Base-by-base conservation (phyloP, 35 echinoderm and acorn worm species). In the Apostichopus japonicus region DNA sequence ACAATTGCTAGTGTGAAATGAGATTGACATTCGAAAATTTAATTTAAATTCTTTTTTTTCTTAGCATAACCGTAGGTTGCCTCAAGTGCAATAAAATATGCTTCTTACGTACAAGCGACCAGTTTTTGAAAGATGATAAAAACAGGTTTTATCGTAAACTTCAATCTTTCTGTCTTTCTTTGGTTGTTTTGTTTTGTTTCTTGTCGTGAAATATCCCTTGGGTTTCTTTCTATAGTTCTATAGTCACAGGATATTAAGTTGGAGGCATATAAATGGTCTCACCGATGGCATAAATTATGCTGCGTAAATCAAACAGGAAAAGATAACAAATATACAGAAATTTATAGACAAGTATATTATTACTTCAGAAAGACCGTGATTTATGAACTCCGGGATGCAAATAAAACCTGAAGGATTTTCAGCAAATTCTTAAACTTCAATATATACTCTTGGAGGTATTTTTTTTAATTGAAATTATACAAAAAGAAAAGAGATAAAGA, bases 1-100 rank as follows among this genome's bases (percentile, higher is more conserved):
- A 83, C 79, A 83, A 83, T 83, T 83, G 79, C 54, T 55, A 53
- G 19, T 51, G 17, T 33, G 79, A 83, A 54, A 55, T 54, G 79
- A 83, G 54, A 55, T 54, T 83, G 79, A 54, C 79, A 83, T 33
- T 83, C 44, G 51, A 24, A 83, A 83, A 83, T 83, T 83, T 44
- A 83, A 83, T 83, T 83, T 53, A 55, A 83, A 19, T 19, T 44
- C n/a, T 55, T 83, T 83, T 55, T 83, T 19, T 16, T 65, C 16
- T 67, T 67, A 19, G 63, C 9, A 15, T 67, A 67, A 83, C 79
- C 33, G 79, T 83, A 56, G 10, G 51, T 33, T 17, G 79, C 79
- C 79, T 55, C 19, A 17, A 83, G 79, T 54, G 79, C 51, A 83
- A 55, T 54, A 80, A 33, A 83, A 67, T 67, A 67, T 67, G 63